Conservation (phyloP, 2,888 invertebrate genomes). For the Helleia helle region DNA sequence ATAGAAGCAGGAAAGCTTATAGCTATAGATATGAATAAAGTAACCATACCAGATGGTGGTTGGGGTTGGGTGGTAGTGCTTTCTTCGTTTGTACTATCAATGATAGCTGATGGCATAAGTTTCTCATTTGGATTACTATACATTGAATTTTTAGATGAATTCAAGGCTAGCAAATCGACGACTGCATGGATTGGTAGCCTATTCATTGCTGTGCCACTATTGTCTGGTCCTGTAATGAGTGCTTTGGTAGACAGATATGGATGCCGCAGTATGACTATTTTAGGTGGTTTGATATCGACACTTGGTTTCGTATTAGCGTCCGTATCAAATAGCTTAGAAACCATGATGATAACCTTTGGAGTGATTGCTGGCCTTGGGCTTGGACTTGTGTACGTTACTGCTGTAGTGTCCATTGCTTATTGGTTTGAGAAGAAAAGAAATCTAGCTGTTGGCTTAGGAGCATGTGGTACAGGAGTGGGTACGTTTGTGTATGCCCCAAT, state of each 20-base stretch:
- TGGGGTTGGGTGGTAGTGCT: conserved; percentile 94
- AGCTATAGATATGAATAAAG: conserved; percentile 36
- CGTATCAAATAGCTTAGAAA: conserved; percentile 80
- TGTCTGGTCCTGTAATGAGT: conserved; percentile 88
- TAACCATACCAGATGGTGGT: conserved; percentile 84
- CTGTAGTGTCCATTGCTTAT: conserved; percentile 92
- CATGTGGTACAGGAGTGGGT: conserved; percentile 91
- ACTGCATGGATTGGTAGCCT: conserved; percentile 94
- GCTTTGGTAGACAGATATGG: conserved; percentile 90
- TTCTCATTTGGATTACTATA: conserved; percentile 94
- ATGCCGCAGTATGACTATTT: conserved; percentile 83
- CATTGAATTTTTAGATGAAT: conserved; percentile 86
- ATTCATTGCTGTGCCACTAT: conserved; percentile 90
- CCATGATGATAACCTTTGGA: conserved; percentile 90
- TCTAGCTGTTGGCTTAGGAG: conserved; percentile 89
- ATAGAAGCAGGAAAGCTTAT: conserved; percentile 22
- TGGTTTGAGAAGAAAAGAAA: conserved; percentile 93
- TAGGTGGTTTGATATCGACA: conserved; percentile 82
- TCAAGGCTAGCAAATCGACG: conserved; percentile 85
- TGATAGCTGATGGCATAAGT: conserved; percentile 94
- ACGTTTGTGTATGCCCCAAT: conserved; percentile 91
- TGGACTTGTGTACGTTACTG: conserved; percentile 89
- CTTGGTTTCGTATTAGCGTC: conserved; percentile 85
- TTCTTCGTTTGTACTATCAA: conserved; percentile 87
- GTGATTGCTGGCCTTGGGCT: conserved; percentile 88